Evolutionary conservation across 2,113 vertebrate species (phyloP).

Genomic region (Eubucco bourcierii): DNA sequence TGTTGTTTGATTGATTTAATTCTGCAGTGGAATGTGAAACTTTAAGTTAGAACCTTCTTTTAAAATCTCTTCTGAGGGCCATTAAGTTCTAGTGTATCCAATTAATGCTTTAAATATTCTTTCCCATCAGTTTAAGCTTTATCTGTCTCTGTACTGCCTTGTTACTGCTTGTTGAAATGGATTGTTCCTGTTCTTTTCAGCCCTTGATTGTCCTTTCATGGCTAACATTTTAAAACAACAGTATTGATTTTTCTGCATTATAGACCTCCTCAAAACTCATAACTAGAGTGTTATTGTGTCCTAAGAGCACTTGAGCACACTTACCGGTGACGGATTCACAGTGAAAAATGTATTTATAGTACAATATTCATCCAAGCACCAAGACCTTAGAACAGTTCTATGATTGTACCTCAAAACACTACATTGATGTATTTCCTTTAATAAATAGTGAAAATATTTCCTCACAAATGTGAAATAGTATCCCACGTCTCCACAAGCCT

Average conservation of each 20-base stretch:
- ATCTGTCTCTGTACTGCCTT: not conserved
- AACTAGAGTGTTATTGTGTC: not conserved
- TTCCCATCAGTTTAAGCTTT: constrained; percentile 33
- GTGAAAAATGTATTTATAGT: not conserved
- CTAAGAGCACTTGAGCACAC: not conserved
- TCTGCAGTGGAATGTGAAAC: constrained; percentile 25
- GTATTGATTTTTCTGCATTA: constrained; percentile 51
- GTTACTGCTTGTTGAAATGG: constrained; percentile 34
- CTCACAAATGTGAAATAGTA: not conserved
- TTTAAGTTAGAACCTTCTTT: not conserved
- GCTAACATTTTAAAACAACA: constrained; percentile 37
- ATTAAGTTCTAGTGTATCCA: constrained; percentile 11
- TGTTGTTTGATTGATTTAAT: not conserved
- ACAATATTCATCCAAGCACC: not conserved
- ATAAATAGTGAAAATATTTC: not conserved
- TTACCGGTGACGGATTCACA: not conserved
- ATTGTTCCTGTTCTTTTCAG: constrained; percentile 41
- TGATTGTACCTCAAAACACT: not conserved
- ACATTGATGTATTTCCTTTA: not conserved
- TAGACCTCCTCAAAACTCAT: not conserved
- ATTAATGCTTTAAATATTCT: constrained; percentile 49
- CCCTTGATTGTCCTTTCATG: constrained; percentile 10
- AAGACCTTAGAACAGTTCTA: not conserved
- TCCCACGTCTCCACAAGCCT: not conserved
- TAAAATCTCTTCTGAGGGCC: constrained; percentile 9